These are phyloP conservation scores for Eumerus sabulonum DNA, from an alignment of 2,888 invertebrate species.

Conservation along the genomic window DNA sequence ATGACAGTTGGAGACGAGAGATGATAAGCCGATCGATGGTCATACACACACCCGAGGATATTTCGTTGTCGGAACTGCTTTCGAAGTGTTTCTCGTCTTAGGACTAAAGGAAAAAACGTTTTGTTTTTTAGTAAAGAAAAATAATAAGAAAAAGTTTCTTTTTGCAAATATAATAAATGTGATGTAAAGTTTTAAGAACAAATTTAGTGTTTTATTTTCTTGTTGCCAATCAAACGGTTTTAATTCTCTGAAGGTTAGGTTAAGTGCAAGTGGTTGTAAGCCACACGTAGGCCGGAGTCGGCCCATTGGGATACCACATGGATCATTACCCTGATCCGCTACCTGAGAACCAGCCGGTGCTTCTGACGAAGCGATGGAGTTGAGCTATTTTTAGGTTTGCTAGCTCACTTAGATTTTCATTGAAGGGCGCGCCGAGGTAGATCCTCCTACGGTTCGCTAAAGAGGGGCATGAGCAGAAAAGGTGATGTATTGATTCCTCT, in stretches of 20 bases:
- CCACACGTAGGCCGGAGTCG: no score
- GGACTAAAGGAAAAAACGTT: constrained; percentile 48
- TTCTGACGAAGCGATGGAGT: no score
- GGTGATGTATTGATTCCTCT: no score
- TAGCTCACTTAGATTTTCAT: no score
- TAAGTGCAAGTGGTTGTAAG: no score
- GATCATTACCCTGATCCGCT: no score
- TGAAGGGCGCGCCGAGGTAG: no score
- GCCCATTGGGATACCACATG: no score
- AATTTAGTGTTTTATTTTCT: constrained; percentile 21
- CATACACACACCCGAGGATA: constrained; percentile 3
- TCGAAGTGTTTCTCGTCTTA: constrained; percentile 55
- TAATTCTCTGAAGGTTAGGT: neutral
- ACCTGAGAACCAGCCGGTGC: no score
- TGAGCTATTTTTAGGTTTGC: no score
- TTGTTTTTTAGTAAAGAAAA: constrained; percentile 60
- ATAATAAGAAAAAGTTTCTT: constrained; percentile 57
- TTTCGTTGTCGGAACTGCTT: constrained; percentile 29
- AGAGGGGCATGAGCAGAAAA: no score
- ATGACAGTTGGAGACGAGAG: constrained; percentile 11
- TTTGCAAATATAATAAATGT: constrained; percentile 69
- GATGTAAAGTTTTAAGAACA: constrained; percentile 68
- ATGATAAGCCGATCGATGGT: constrained; percentile 6
- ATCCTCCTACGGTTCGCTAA: no score
- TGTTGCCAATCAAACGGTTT: neutral